Conservation (phyloP, 1,140 invertebrate genomes). For the Brachionus rotundiformis region DNA sequence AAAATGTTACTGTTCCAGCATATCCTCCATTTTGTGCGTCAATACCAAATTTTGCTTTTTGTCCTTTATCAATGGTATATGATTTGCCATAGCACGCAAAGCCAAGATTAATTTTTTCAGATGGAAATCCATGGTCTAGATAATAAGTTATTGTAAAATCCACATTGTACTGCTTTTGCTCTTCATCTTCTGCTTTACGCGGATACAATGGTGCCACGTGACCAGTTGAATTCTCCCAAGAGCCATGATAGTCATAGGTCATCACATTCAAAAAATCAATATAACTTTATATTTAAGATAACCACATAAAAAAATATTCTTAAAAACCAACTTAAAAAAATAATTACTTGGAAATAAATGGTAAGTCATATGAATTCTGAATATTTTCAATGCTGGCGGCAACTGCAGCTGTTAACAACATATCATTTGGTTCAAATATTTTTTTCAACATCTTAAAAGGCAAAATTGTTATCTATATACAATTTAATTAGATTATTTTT, state of each 20-base stretch:
- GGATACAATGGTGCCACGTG: conserved; percentile 61
- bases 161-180: conserved; percentile 52
- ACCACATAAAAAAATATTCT: not conserved
- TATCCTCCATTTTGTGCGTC: conserved; percentile 73
- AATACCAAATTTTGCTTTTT: conserved; percentile 84
- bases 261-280: conserved; percentile 89
- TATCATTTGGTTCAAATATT: conserved; percentile 71
- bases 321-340: not conserved
- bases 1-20: conserved; percentile 73
- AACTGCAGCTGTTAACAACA: conserved; percentile 55
- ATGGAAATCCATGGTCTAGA: conserved; percentile 5
- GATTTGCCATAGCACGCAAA: conserved; percentile 90
- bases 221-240: conserved; percentile 77
- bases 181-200: conserved; percentile 53
- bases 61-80: conserved; percentile 73
- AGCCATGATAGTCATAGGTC: conserved; percentile 68
- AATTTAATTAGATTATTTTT: too few relatives aligned
- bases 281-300: conserved; percentile 71
- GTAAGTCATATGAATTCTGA: conserved; percentile 73
- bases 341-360: conserved; percentile 70
- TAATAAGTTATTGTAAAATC: conserved; percentile 17
- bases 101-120: conserved; percentile 59
- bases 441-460: conserved; percentile 77
- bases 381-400: conserved; percentile 54
- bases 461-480: too few relatives aligned